Evolutionary conservation across 37 sponge, comb jelly and placozoan species (phyloP), one percentile per base, ranked within the genome.

Genomic region (Petrosia ficiformis): DNA sequence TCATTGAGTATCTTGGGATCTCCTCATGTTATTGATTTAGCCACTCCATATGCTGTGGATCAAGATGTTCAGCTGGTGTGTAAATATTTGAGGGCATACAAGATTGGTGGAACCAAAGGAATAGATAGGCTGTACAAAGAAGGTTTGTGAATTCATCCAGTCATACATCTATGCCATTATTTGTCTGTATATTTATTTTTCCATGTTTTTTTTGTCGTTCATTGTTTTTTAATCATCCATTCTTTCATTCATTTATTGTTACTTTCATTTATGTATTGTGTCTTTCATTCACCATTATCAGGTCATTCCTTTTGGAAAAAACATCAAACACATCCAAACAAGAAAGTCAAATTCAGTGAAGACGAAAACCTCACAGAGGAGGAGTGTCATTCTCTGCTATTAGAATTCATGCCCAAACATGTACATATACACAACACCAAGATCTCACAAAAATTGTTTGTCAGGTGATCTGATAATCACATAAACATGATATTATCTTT

Each of bases 61-160:
- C 81, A 76, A 3, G 89, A 88, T 31, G 85, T 80, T 3, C 89
- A 88, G 71, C 70, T 92, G 28, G 93, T 92, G 44, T 92, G 93
- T 72, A 92, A 92, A 82, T 92, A 92, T 44, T 59, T 92, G 34
- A 70, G 72, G 36, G 93, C 93, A 8, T 92, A 71, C 70, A 48
- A 71, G 60, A 54, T 0, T 42, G 22, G 31, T 19, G 14, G 16
- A 48, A 16, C 54, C 16, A 26, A 19, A 19, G 88, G 82, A 34
- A 87, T 89, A 22, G 74, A 89, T 44, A 73, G 65, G 21, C 69
- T 73, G 37, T 94, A 78, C 70, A 71, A 42, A 58, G 94, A 86
- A 44, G 43, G 75, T 72, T 77, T 67, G 61, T 24, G 30, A 19
- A 48, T 48, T 4, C 54, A 48, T 19, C 10, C 16, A 19, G 14